Conservation (phyloP, 2,888 invertebrate species). For the Coleophora deauratella region DNA sequence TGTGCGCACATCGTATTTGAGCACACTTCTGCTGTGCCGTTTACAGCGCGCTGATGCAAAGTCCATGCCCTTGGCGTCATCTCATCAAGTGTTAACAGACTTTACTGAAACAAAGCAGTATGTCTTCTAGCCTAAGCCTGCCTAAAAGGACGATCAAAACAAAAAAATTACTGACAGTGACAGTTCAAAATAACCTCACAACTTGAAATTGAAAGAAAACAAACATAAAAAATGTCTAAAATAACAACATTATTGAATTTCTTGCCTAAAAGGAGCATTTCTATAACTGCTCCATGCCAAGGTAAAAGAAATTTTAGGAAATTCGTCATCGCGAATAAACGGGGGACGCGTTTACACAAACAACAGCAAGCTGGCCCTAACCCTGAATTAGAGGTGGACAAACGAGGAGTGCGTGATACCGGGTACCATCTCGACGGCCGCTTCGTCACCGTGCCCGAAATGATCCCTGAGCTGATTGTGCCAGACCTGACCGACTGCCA, state of each 20-base stretch:
- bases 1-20: too few relatives aligned
- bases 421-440: constrained; percentile 74
- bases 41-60: too few relatives aligned
- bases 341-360: constrained; percentile 81
- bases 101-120: too few relatives aligned
- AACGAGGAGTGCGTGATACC: constrained; percentile 79
- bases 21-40: too few relatives aligned
- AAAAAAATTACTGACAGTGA: too few relatives aligned
- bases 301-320: constrained; percentile 90
- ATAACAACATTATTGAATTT: constrained; percentile 41
- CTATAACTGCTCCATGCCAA: constrained; percentile 46
- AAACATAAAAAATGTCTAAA: constrained; percentile 45
- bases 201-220: too few relatives aligned
- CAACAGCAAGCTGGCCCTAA: constrained; percentile 71
- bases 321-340: constrained; percentile 82
- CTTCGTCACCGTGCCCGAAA: constrained; percentile 84
- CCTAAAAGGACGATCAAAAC: too few relatives aligned
- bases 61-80: too few relatives aligned
- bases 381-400: constrained; percentile 79
- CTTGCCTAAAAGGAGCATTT: constrained; percentile 47
- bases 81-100: too few relatives aligned
- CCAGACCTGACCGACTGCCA: constrained; percentile 89
- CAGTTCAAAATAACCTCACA: too few relatives aligned
- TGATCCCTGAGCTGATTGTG: constrained; percentile 93
- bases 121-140: too few relatives aligned